A percentile compares a stretch with the other conserved stretches of the same genome.
These are phyloP conservation scores for Dreissena rostriformis DNA, from an alignment of 1,140 invertebrate genomes.

Conservation along the genomic window DNA sequence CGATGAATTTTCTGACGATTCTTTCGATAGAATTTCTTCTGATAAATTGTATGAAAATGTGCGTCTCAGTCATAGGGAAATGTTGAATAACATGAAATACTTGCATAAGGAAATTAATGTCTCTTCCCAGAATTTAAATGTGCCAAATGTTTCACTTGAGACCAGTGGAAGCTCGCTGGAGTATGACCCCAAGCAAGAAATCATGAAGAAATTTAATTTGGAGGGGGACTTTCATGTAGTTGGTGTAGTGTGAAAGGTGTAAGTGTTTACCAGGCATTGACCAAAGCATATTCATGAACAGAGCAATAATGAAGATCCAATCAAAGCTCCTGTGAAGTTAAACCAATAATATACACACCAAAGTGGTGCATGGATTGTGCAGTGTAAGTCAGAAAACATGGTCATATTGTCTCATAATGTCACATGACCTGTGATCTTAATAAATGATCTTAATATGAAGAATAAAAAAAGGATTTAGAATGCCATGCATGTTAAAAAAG, in stretches of 20 bases:
- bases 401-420: too few species aligned
- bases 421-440: too few species aligned
- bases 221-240: constrained; percentile 71
- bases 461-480: too few species aligned
- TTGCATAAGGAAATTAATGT: constrained; percentile 55
- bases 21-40: constrained; percentile 47
- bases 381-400: too few species aligned
- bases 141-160: constrained; percentile 12
- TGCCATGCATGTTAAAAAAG: too few species aligned
- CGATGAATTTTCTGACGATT: constrained; percentile 45
- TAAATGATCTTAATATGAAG: too few species aligned
- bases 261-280: too few species aligned
- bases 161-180: constrained; percentile 15
- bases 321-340: too few species aligned
- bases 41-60: constrained; percentile 57
- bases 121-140: constrained; percentile 52
- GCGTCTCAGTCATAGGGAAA: constrained; percentile 44
- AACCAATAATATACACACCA: too few species aligned
- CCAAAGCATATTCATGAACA: too few species aligned
- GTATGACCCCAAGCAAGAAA: constrained; percentile 56
- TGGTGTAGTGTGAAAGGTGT: constrained; percentile 59
- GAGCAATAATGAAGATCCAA: too few species aligned
- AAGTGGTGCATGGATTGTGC: too few species aligned
- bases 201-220: constrained; percentile 62
- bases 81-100: constrained; percentile 56